These are phyloP conservation scores for Chalcis sispes DNA, from an alignment of 2,888 invertebrate species.

Conservation along the genomic window DNA sequence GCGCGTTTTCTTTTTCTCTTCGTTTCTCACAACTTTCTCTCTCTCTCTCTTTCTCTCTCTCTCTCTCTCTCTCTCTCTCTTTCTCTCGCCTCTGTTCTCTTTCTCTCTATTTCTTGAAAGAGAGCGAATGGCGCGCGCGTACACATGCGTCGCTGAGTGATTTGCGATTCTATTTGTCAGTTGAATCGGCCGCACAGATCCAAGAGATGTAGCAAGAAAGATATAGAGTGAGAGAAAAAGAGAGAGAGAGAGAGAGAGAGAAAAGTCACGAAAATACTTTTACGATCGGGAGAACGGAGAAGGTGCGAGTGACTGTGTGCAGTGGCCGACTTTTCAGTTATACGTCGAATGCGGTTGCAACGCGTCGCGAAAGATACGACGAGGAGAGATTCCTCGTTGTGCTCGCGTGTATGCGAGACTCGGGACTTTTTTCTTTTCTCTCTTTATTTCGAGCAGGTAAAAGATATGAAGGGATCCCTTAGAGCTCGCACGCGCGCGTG, in stretches of 20 bases:
- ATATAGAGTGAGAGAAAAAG: neutral
- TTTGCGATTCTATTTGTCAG: constrained; percentile 62
- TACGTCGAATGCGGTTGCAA: neutral
- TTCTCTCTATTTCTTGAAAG: constrained; percentile 8
- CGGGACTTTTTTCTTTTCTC: too few species aligned
- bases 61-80: neutral
- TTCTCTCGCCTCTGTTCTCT: neutral
- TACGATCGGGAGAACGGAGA: constrained; percentile 4
- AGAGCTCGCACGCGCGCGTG: too few species aligned
- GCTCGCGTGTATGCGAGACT: too few species aligned
- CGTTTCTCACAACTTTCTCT: neutral
- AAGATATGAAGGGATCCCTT: too few species aligned
- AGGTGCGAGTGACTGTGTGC: constrained; percentile 7
- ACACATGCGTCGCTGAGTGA: constrained; percentile 58
- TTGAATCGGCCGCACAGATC: constrained; percentile 34
- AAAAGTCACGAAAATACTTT: constrained; percentile 44
- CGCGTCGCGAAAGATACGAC: neutral
- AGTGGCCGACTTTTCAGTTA: constrained; percentile 21
- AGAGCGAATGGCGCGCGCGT: neutral
- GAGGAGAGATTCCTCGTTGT: too few species aligned
- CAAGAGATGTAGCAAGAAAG: neutral
- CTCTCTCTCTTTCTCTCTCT: neutral
- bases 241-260: neutral
- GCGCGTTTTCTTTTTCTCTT: neutral
- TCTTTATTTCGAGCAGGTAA: too few species aligned